Evolutionary conservation across 2,888 invertebrate genomes (phyloP), one percentile per base, ranked within the genome.

Genomic region (Stramonita haemastoma): DNA sequence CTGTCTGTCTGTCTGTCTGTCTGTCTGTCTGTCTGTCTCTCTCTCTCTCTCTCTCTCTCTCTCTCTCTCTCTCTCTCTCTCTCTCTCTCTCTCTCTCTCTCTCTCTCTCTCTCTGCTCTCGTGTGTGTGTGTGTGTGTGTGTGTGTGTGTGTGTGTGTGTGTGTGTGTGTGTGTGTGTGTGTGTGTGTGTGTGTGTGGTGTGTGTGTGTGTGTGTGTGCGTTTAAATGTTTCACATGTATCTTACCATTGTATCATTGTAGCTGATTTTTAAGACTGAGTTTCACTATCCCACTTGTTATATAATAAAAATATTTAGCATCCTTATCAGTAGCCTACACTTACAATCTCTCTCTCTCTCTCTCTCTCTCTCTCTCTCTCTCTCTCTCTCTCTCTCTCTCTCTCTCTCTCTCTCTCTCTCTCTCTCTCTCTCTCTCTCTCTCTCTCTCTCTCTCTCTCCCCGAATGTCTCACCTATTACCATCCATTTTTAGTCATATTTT

Each of bases 1-100:
- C 36, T 46, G 81, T 81, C 36, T 81, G 81, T 79, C 29, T 79
- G 79, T 79, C 29, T 79, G 79, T 79, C 29, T 79, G 29, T 79
- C 29, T 79, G 29, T 79, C n/a, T 79, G 36, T 81, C 36, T 81
- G 36, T 22, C 81, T 79, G 29, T 79, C 73, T 73, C 73, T 73
- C 73, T 73, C 73, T 73, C 73, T 73, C 73, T 73, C 73, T 73
- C 73, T 73, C 15, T 8, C 15, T 17, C 26, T 73, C 73, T 73
- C 26, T 73, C 15, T 73, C 15, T 73, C 73, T 73, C 15, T 73
- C 73, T 77, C 29, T 32, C 32, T 77, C 29, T 77, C 77, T 77
- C 77, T 77, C 77, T 77, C 32, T 79, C 79, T 79, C 15, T 34
- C 79, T 79, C 15, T 79, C 79, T 79, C 79, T 79, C 79, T 34